Base-by-base conservation (phyloP, 2,888 invertebrate genomes). In the Sphaeridia pumilis region DNA sequence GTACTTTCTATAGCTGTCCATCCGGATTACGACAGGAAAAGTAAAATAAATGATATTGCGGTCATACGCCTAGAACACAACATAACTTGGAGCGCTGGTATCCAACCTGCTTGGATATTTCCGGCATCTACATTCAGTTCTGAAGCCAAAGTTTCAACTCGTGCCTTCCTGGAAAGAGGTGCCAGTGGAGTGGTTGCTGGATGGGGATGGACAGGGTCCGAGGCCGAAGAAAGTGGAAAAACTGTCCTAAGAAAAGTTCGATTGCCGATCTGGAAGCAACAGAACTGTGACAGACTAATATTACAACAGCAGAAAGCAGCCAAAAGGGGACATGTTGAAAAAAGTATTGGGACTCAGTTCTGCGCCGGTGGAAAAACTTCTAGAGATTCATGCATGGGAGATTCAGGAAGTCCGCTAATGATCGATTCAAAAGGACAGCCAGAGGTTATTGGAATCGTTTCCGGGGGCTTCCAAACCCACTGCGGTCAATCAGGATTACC, bases 341-440 rank as follows among this genome's bases (percentile, higher is more conserved):
- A 47, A 24, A n/a, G n/a, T n/a, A n/a, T n/a, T n/a, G n/a, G n/a
- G n/a, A n/a, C n/a, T n/a, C 36, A 47, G 35, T 22, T 47, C 25
- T 47, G 47, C 26, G 47, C 36, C 3, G 47, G 47, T 3, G 47
- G 47, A 22, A 47, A 7, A 2, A 36, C 3, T 3, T 22, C 24
- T 14, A 34, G 24, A 24, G 47, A 31, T 21, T 20, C 47, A 17
- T 47, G 47, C 17, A 26, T 22, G 14, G 47, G 47, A n/a, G 47
- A 47, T 22, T 47, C 47, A 14, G 36, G 47, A 24, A 35, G 47
- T n/a, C 31, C 47, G 2, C 36, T 47, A 5, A 47, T 47, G 47
- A 24, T 47, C 22, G 24, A 36, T 14, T 20, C 20, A 31, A n/a
- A 36, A n/a, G 38, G 7, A 38, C 7, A 38, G 7, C 2, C 25